Conservation (phyloP, 2,888 invertebrate genomes). For the Nemoura dubitans region DNA sequence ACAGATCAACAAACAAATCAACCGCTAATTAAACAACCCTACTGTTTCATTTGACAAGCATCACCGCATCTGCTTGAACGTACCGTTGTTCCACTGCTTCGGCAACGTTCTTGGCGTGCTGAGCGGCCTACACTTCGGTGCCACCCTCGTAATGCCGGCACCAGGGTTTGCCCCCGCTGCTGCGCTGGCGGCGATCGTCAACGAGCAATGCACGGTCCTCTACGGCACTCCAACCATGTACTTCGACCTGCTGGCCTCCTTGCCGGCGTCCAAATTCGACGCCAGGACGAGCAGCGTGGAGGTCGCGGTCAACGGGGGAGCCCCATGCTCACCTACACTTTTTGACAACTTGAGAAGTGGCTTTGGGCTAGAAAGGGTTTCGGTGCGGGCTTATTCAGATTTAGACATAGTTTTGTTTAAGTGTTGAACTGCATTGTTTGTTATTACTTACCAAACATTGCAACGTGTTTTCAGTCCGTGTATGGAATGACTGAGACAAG, state of each 20-base stretch:
- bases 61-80: slow-evolving; percentile 64
- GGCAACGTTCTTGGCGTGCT: slow-evolving; percentile 74
- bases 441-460: too few relatives aligned
- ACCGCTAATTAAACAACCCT: too few relatives aligned
- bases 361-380: slow-evolving; percentile 42
- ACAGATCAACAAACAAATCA: too few relatives aligned
- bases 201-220: slow-evolving; percentile 68
- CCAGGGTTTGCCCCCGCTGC: slow-evolving; percentile 69
- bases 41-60: slow-evolving; percentile 46
- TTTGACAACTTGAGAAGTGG: slow-evolving; percentile 54
- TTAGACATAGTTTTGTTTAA: not conserved
- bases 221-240: slow-evolving; percentile 69
- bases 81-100: slow-evolving; percentile 85
- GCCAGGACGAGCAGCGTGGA: slow-evolving; percentile 62
- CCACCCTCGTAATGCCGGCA: slow-evolving; percentile 70
- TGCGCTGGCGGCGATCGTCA: slow-evolving; percentile 69
- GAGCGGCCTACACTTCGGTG: slow-evolving; percentile 67
- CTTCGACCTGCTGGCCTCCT: slow-evolving; percentile 61
- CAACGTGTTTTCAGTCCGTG: slow-evolving; percentile 59
- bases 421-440: too few relatives aligned
- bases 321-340: slow-evolving; percentile 73
- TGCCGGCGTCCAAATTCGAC: slow-evolving; percentile 52
- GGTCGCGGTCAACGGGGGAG: slow-evolving; percentile 75
- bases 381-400: slow-evolving; percentile 40
- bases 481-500: slow-evolving; percentile 71